Conservation (phyloP, 2,797 vertebrate genomes). For the Eulemur albifrons region DNA sequence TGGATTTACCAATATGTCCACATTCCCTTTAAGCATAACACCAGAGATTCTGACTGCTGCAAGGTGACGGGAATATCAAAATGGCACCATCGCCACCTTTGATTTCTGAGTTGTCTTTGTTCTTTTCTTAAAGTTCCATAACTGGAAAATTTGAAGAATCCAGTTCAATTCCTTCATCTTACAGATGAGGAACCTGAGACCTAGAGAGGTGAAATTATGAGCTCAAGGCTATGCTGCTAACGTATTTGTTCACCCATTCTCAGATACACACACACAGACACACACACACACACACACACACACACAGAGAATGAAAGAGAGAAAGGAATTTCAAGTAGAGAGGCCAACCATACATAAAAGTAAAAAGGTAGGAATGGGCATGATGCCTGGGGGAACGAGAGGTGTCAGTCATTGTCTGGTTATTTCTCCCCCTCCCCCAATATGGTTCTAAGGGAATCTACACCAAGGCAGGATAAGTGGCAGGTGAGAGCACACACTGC, state of each 20-base stretch:
- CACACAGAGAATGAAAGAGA: not conserved
- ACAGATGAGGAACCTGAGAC: not conserved
- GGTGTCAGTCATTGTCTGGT: not conserved
- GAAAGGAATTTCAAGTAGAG: not conserved
- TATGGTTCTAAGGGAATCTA: not conserved
- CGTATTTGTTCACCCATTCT: slow-evolving; percentile 17
- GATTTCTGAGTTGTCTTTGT: slow-evolving; percentile 54
- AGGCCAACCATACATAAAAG: not conserved
- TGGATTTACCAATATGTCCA: slow-evolving; percentile 20
- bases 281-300: no score
- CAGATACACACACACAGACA: not conserved
- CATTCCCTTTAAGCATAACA: slow-evolving; percentile 63
- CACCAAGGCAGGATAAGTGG: not conserved
- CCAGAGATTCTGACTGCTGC: not conserved
- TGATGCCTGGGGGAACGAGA: not conserved
- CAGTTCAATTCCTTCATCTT: not conserved
- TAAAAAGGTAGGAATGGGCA: not conserved
- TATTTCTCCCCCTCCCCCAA: fast-evolving
- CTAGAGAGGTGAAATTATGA: not conserved
- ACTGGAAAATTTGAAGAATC: slow-evolving; percentile 35
- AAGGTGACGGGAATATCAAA: slow-evolving; percentile 60
- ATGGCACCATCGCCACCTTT: slow-evolving; percentile 38
- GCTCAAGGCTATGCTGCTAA: not conserved
- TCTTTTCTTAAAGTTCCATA: slow-evolving; percentile 19
- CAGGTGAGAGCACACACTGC: not conserved